Conservation (phyloP, 1,140 invertebrate species). For the Procambarus clarkii region DNA sequence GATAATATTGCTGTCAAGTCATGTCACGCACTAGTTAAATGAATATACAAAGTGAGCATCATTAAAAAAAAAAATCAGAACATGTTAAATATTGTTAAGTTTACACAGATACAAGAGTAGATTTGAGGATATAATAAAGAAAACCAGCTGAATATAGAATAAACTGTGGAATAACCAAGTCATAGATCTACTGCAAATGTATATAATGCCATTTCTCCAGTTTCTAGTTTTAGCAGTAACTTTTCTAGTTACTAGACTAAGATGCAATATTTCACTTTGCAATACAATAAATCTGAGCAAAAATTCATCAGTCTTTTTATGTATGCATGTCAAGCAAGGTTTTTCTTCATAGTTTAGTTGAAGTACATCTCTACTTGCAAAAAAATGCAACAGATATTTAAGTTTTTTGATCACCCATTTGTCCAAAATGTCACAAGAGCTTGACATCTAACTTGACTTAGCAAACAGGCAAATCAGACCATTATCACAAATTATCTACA, state of each 20-base stretch:
- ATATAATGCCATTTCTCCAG: no score
- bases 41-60: not conserved
- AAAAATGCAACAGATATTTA: not conserved
- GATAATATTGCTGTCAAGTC: not conserved
- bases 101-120: not conserved
- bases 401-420: not conserved
- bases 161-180: no score
- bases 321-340: not conserved
- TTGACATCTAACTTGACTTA: not conserved
- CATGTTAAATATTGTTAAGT: not conserved
- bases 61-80: not conserved
- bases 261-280: not conserved
- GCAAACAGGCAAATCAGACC: no score
- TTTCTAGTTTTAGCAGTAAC: no score
- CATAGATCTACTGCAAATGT: no score
- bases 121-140: not conserved
- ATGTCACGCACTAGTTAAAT: not conserved
- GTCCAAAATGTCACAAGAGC: not conserved
- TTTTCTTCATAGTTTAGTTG: not conserved
- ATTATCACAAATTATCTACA: not conserved
- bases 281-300: not conserved
- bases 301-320: not conserved
- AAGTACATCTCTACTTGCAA: not conserved
- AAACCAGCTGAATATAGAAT: not conserved
- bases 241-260: not conserved